These are phyloP conservation scores for Celastrina argiolus DNA, from an alignment of 2,888 invertebrate genomes.

Conservation along the genomic window DNA sequence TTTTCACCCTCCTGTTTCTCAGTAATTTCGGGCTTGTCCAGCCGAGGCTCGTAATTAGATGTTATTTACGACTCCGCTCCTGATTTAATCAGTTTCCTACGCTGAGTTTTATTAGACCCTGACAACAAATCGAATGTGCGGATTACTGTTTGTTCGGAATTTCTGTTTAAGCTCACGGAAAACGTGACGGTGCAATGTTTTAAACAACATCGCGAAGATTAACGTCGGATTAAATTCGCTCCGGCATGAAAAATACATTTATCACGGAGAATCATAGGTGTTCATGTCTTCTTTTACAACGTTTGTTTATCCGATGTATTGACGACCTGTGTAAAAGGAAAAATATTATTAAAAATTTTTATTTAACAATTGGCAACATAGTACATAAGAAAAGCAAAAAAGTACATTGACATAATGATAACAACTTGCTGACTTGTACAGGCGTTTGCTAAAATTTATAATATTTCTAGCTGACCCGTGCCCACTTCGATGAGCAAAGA, in stretches of 20 bases:
- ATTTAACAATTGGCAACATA: no score
- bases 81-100: constrained; percentile 8
- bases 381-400: no score
- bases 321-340: no score
- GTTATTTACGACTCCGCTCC: constrained; percentile 16
- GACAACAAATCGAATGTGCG: not conserved
- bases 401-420: no score
- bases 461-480: no score
- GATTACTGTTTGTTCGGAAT: constrained; percentile 6
- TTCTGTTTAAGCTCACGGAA: not conserved
- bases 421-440: no score
- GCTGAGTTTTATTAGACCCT: not conserved
- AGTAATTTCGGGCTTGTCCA: not conserved
- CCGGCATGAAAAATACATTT: constrained; percentile 10
- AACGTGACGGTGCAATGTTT: not conserved
- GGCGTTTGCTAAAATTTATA: not conserved
- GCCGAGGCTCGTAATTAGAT: constrained; percentile 9
- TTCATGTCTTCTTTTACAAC: not conserved
- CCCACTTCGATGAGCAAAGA: no score
- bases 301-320: not conserved
- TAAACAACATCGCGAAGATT: constrained; percentile 11
- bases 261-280: not conserved
- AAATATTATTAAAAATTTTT: no score
- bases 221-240: constrained; percentile 5
- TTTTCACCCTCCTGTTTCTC: constrained; percentile 3